Base-by-base conservation (phyloP, 37 sponge, comb jelly and placozoan genomes). In the Diacarnus erythraeanus region DNA sequence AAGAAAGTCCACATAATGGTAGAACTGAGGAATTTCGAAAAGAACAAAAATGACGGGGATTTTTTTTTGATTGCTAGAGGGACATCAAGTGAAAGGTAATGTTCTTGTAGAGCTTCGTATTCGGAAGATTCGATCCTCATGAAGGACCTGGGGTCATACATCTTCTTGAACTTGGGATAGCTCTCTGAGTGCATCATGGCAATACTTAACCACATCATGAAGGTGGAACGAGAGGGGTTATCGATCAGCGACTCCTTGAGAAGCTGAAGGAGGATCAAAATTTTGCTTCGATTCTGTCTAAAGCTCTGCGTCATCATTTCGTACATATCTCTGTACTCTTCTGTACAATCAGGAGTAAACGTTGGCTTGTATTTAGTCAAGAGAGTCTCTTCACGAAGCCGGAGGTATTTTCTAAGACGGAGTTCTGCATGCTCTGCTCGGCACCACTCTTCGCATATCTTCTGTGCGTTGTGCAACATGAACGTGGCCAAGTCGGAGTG, bases 361-460 rank as follows among this genome's bases (percentile, higher is more conserved):
- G 42, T 61, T 10, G 85, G 85, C n/a, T 72, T 77, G 85, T 77
- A 43, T 3, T 4, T 20, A 2, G 59, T 70, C 38, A 82, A 9
- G 33, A 77, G 71, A 20, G 85, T 81, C 56, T 92, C 89, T 41
- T 77, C 73, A 17, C 69, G 68, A 26, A 87, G 38, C 18, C 80
- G 81, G 15, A 87, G 64, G 43, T 71, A 87, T 67, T 80, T 83
- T 51, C 77, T 80, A 38, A 54, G 41, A 0, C 92, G 64, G 2
- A 92, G 68, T 29, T 92, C 83, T 1, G 71, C 58, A 20, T 77
- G 58, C 59, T 87, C 88, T 2, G 81, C 51, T 29, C 66, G 38
- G 42, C 92, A 92, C 92, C 92, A 92, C 72, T 87, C 80, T 57
- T 87, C 84, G 59, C 92, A 81, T 33, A 92, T 85, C 31, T 87